Evolutionary conservation across 2,888 invertebrate species (phyloP), one percentile per base, ranked within the genome.

Genomic region (Nowickia ferox): DNA sequence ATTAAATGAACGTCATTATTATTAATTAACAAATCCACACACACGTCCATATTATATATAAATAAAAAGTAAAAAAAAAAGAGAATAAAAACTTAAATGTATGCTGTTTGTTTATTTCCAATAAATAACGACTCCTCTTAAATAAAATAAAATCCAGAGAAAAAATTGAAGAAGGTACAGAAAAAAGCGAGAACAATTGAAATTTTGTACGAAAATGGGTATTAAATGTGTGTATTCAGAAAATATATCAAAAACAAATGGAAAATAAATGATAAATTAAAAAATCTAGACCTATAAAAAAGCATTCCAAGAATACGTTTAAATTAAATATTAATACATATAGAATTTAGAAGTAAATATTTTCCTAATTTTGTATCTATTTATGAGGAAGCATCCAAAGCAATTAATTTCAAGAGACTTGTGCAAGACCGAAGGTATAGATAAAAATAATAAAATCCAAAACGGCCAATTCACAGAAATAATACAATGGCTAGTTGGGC

Each of bases 401-500:
- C 44, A 69, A 72, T 63, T 55, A 44, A 63, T 57, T 57, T 48
- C 11, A 38, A 68, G 53, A 72, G 30, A 40, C 15, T 66, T 53
- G 30, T 55, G 55, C 6, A 17, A 46, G n/a, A 44, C 30, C 30
- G 30, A 30, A 30, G 30, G 6, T 38, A 59, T n/a, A 61, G 10
- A 44, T 48, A 77, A 57, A 22, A 11, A 61, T 51, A 44, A 57
- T 51, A 57, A 68, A 51, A 51, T 38, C 17, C n/a, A 3, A 30
- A 46, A 53, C 63, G 5, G 71, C 57, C 63, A 61, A 53, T 22
- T 40, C 42, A 17, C 2, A 57, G 19, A 57, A 42, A 53, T 44
- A 40, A 11, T 48, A 87, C 88, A 89, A 97, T 97, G 97, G 96
- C 96, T 94, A 97, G 96, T 94, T 97, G 97, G 97, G 97, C 97